Evolutionary conservation across 2,888 invertebrate species (phyloP).

Genomic region (Cordylochernes scorpioides): DNA sequence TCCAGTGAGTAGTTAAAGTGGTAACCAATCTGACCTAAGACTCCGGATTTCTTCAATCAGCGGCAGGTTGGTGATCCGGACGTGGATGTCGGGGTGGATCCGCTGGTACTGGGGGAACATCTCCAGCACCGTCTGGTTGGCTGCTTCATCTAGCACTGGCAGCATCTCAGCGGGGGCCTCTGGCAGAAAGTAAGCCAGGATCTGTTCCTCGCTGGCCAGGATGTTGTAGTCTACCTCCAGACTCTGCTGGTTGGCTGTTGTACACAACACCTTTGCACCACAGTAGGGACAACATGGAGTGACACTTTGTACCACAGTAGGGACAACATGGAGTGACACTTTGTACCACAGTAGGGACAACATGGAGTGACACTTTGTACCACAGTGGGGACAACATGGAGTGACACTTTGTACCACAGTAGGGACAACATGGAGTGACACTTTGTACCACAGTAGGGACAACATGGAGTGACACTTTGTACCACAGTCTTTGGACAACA

Average conservation of each 20-base stretch:
- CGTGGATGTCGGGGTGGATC: conserved; percentile 76
- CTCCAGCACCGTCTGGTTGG: conserved; percentile 46
- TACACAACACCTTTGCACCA: too few relatives aligned
- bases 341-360: too few relatives aligned
- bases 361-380: too few relatives aligned
- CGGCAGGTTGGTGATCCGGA: conserved; percentile 77
- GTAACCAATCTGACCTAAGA: conserved; percentile 32
- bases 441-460: too few relatives aligned
- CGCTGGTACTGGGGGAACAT: conserved; percentile 88
- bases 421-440: too few relatives aligned
- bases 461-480: too few relatives aligned
- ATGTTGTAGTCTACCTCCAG: conserved; percentile 77
- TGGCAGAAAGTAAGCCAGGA: conserved; percentile 81
- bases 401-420: too few relatives aligned
- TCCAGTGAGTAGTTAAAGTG: not conserved
- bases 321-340: too few relatives aligned
- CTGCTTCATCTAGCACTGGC: conserved; percentile 64
- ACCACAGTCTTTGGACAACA: too few relatives aligned
- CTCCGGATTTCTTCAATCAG: conserved; percentile 82
- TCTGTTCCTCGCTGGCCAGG: conserved; percentile 66
- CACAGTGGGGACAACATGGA: too few relatives aligned
- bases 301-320: too few relatives aligned
- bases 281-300: too few relatives aligned
- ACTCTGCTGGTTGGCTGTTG: conserved; percentile 38
- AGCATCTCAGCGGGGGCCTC: conserved; percentile 92